Evolutionary conservation across 2,888 invertebrate genomes (phyloP).

Genomic region (Tiliacea citrago): DNA sequence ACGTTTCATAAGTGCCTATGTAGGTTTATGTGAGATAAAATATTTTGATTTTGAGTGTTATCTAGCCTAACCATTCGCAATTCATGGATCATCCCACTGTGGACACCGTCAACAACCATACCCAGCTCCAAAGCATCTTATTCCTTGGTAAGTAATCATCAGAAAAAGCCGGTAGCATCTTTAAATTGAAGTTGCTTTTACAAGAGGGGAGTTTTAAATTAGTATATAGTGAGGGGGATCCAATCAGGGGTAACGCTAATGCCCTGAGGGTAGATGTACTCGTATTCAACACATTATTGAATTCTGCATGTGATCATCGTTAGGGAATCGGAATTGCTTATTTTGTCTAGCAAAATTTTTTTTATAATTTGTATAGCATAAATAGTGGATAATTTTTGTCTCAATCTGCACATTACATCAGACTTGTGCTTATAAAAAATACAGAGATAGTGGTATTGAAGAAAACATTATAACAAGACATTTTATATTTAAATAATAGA

Average conservation of each 20-base stretch:
- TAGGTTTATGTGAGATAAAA: too few relatives aligned
- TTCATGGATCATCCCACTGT: neutral
- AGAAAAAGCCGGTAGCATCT: slow-evolving; percentile 65
- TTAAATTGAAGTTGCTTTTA: slow-evolving; percentile 73
- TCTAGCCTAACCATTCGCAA: neutral
- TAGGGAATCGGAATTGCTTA: slow-evolving; percentile 19
- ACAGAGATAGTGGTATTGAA: neutral
- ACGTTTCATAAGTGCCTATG: too few relatives aligned
- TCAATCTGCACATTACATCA: neutral
- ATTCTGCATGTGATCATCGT: slow-evolving; percentile 22
- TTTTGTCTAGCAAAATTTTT: neutral
- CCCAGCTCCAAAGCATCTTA: neutral
- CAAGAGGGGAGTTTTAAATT: slow-evolving; percentile 71
- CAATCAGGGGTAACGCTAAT: slow-evolving; percentile 74
- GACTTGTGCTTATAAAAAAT: neutral
- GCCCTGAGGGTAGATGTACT: slow-evolving; percentile 58
- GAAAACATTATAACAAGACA: too few relatives aligned
- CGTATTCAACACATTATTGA: slow-evolving; percentile 46
- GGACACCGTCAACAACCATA: neutral
- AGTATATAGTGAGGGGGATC: slow-evolving; percentile 73
- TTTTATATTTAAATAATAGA: too few relatives aligned
- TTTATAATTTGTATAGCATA: too few relatives aligned
- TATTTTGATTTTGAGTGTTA: too few relatives aligned
- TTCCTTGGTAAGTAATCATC: slow-evolving; percentile 60
- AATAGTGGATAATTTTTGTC: neutral